Conservation (phyloP, 2,888 invertebrate species). For the Cheilosia grossa region DNA sequence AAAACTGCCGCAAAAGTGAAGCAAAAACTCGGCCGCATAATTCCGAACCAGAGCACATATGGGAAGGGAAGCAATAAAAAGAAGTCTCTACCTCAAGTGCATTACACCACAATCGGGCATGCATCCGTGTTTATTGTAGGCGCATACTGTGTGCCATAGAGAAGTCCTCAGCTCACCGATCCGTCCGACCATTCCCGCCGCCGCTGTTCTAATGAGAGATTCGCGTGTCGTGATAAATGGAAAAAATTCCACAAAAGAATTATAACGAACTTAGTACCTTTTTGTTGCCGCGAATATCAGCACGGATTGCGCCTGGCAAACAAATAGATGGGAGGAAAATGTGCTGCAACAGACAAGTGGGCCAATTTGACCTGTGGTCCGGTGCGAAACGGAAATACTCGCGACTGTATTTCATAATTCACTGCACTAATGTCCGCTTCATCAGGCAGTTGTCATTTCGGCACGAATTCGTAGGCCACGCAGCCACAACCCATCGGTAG, state of each 20-base stretch:
- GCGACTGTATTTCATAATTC: too few relatives aligned
- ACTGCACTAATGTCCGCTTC: too few relatives aligned
- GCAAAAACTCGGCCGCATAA: constrained; percentile 44
- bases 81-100: constrained; percentile 61
- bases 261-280: constrained; percentile 71
- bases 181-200: constrained; percentile 6
- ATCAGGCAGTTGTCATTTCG: too few relatives aligned
- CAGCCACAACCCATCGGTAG: constrained; percentile 11
- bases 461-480: not conserved
- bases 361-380: constrained; percentile 42
- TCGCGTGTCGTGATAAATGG: constrained; percentile 71
- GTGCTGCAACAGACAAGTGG: constrained; percentile 7
- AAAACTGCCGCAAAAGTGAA: not conserved
- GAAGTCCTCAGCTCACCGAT: constrained; percentile 18
- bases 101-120: constrained; percentile 54
- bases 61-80: constrained; percentile 59
- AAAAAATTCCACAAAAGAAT: constrained; percentile 61
- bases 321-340: constrained; percentile 34
- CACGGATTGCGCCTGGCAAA: constrained; percentile 1
- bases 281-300: constrained; percentile 36
- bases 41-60: constrained; percentile 43
- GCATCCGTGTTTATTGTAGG: constrained; percentile 47
- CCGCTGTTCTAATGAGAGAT: constrained; percentile 59
- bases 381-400: constrained; percentile 10
- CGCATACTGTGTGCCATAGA: constrained; percentile 27